Evolutionary conservation across 2,888 invertebrate species (phyloP), one percentile per base, ranked within the genome.

Genomic region (Leptopilina syphax): DNA sequence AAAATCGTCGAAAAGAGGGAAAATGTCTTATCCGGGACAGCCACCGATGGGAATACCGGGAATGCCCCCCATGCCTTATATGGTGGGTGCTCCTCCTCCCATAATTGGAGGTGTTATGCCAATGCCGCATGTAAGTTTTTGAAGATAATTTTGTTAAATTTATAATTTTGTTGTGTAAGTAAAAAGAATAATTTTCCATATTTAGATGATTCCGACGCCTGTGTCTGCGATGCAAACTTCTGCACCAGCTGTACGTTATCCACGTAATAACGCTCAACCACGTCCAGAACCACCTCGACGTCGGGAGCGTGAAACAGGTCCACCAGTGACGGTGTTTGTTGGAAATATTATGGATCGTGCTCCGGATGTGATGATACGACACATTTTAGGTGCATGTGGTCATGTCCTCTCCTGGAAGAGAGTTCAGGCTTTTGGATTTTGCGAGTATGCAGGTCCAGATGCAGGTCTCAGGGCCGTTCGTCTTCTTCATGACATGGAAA

Each of bases 341-440:
- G 99, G 99, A 70, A 99, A 98, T 92, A 98, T 99, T 80, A 97
- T 98, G 89, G 97, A 98, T 86, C 95, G 97, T 86, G 98, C 98
- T 65, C 98, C 98, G 0, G 99, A 99, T 92, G 95, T 96, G 10
- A 97, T 99, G 96, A 96, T 99, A 63, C 95, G 98, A 85, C 96
- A 97, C 87, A 95, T 99, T 90, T 93, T 99, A 77, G 95, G 96
- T 89, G 96, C 98, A 78, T 99, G 99, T 93, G 99, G 99, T 4
- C 96, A 96, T 82, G 98, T 99, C 76, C 94, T 97, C 13, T 97
- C 96, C 87, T 99, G 99, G 99, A 99, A 99, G 93, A 94, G 99
- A 81, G 98, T 99, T 24, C 97, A 98, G 91, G 98, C 97, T 1
- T 99, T 99, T 93, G 99, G 99, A 10, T 99, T 99, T 93, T 98